Base-by-base conservation (phyloP, 2,113 vertebrate genomes). In the Oncorhynchus mykiss region DNA sequence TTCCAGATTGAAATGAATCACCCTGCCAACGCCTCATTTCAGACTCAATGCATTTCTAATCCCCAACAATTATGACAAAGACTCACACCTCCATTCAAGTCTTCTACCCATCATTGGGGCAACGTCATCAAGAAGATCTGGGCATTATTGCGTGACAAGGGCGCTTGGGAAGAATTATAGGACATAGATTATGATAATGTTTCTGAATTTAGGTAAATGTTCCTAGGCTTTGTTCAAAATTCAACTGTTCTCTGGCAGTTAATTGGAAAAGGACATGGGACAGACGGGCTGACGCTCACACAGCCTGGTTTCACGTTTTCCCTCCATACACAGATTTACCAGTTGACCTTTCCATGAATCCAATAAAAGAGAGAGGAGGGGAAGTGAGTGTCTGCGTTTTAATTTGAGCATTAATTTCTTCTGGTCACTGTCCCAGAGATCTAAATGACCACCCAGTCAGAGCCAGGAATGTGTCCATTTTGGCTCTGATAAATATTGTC, bases 41-140 rank as follows among this genome's bases (percentile, higher is more conserved):
- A 79, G 80, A 81, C 71, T 73, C 81, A 83, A 76, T 79, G 78
- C 81, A 83, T 86, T 83, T 83, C 74, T 79, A 83, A 86, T 83
- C 72, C 54, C 57, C 31, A 45, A 45, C 79, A 81, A 83, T 85
- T 83, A 83, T 70, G 51, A 77, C 78, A 79, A 76, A 76, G 20
- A 5, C 24, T 27, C 22, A 49, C 60, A 62, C 29, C n/a, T 31
- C 18, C 24, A 57, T 72, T 57, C 18, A 31, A 29, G 49, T 31
- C 51, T 54, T 54, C 51, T 5, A 16, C 49, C 49, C 51, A 18
- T 51, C 18, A 11, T 31, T 60, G 51, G n/a, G 27, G 54, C 20
- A 27, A 18, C 6, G 39, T 70, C 31, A 68, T 68, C 27, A n/a
- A 68, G 5, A 39, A 6, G 6, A 18, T 14, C 13, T 29, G 27